Evolutionary conservation across 2,113 vertebrate species (phyloP).

Genomic region (Pygoscelis adeliae): DNA sequence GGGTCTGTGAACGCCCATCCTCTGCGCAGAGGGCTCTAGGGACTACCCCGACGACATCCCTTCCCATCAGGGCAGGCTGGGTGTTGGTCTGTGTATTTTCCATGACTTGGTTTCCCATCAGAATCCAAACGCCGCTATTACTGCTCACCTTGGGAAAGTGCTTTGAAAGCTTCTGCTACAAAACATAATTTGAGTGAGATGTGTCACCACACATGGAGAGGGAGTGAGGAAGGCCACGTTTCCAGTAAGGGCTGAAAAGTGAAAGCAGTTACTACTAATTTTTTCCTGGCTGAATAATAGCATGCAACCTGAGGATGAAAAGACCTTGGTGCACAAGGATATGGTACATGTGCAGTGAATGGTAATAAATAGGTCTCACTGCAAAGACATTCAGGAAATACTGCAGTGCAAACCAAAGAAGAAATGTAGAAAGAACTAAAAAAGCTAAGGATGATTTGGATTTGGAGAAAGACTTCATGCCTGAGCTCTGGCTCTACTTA

Average conservation of each 20-base stretch:
- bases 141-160: background rate
- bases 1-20: background rate
- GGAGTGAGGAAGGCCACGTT: background rate
- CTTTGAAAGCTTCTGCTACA: background rate
- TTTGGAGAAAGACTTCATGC: background rate
- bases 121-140: background rate
- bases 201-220: background rate
- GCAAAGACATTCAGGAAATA: background rate
- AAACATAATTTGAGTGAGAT: background rate
- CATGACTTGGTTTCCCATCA: background rate
- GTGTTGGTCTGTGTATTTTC: rapidly evolving
- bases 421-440: background rate
- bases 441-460: background rate
- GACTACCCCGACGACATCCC: rapidly evolving
- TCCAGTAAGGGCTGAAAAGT: background rate
- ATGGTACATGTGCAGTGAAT: rapidly evolving
- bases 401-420: background rate
- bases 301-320: background rate
- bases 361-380: background rate
- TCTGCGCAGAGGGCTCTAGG: background rate
- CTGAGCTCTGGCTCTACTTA: background rate
- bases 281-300: background rate
- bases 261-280: background rate
- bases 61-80: background rate
- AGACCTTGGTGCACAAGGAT: background rate